Evolutionary conservation across 1,140 invertebrate species (phyloP).

Genomic region (Aculops lycopersici): DNA sequence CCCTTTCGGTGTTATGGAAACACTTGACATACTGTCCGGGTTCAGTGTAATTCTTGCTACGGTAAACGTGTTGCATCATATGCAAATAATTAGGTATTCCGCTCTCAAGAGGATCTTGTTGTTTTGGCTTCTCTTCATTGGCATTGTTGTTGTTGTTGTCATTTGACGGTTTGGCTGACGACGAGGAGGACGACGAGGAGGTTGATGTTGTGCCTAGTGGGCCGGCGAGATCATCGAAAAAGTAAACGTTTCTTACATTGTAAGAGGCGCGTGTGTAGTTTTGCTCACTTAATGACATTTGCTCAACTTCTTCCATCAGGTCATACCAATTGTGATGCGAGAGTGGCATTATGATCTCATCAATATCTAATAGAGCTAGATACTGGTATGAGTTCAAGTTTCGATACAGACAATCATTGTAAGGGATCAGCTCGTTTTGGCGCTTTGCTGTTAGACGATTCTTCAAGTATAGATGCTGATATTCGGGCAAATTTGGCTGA

Average conservation of each 20-base stretch:
- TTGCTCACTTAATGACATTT: constrained; percentile 22
- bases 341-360: constrained; percentile 75
- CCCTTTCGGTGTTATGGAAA: constrained; percentile 62
- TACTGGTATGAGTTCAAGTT: constrained; percentile 65
- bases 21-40: constrained; percentile 73
- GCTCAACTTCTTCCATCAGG: constrained; percentile 34
- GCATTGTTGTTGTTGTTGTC: constrained; percentile 3
- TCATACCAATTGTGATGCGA: constrained; percentile 36
- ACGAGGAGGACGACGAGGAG: neutral
- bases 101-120: constrained; percentile 10
- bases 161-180: neutral
- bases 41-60: constrained; percentile 61
- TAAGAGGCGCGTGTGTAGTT: constrained; percentile 46
- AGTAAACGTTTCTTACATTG: constrained; percentile 73
- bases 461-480: constrained; percentile 55
- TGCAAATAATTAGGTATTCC: constrained; percentile 61
- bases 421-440: constrained; percentile 76
- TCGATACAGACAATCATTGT: constrained; percentile 81
- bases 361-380: constrained; percentile 58
- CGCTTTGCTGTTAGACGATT: constrained; percentile 60
- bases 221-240: constrained; percentile 44
- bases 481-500: constrained; percentile 52
- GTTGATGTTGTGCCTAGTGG: neutral
- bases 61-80: constrained; percentile 68
- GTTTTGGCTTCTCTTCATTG: constrained; percentile 12